Conservation (phyloP, 2,888 invertebrate species). For the Coelopa pilipes region DNA sequence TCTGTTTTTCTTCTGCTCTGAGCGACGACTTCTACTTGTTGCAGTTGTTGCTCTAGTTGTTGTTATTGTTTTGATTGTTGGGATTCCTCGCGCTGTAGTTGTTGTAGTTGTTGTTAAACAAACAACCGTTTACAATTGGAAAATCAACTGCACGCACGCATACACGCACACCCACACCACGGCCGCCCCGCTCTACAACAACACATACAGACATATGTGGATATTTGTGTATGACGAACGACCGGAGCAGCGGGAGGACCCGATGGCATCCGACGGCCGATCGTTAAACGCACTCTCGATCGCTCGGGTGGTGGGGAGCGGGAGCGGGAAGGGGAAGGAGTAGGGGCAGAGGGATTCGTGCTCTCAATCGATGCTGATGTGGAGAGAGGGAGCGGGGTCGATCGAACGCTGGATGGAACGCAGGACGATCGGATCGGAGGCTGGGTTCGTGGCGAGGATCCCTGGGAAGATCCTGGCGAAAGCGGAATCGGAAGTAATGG, state of each 20-base stretch:
- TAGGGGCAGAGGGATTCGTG: too few relatives aligned
- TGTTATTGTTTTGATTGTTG: constrained; percentile 27
- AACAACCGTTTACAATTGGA: constrained; percentile 15
- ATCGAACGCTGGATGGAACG: too few relatives aligned
- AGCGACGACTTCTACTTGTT: neutral
- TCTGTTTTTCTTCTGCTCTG: too few relatives aligned
- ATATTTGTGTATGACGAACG: neutral
- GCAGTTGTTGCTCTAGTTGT: constrained; percentile 21
- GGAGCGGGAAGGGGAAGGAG: too few relatives aligned
- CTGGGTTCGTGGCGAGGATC: too few relatives aligned
- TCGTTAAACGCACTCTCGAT: neutral
- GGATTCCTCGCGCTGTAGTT: constrained; percentile 6
- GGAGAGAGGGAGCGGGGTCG: too few relatives aligned
- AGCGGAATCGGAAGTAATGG: too few relatives aligned
- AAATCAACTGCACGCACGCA: too few relatives aligned
- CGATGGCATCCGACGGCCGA: neutral
- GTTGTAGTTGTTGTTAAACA: constrained; percentile 32
- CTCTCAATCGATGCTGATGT: too few relatives aligned
- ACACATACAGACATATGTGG: neutral
- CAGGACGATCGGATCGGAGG: too few relatives aligned
- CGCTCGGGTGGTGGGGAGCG: neutral
- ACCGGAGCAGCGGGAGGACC: neutral
- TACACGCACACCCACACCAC: too few relatives aligned
- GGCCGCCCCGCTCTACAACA: neutral
- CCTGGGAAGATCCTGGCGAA: too few relatives aligned